A percentile compares a stretch with the other conserved stretches of the same genome.
Evolutionary conservation across 1,140 invertebrate species (phyloP).

Genomic region (Arion vulgaris): DNA sequence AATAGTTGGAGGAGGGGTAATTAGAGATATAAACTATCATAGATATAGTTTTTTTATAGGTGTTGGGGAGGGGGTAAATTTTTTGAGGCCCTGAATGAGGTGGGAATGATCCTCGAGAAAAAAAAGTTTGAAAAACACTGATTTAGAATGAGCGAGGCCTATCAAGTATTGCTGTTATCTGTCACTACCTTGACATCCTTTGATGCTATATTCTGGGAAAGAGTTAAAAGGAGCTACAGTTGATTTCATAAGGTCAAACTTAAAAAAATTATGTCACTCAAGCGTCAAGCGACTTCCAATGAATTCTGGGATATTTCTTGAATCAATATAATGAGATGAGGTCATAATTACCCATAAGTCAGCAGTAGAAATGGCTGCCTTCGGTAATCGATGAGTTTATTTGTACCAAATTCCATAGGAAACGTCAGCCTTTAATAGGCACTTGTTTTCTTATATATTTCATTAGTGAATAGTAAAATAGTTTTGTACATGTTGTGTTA

Average conservation of each 20-base stretch:
- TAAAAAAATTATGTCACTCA: background rate
- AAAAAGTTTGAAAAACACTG: too few species aligned
- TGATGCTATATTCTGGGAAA: background rate
- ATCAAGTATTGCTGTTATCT: too few species aligned
- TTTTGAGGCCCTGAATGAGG: too few species aligned
- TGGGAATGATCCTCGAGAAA: too few species aligned
- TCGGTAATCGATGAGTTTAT: background rate
- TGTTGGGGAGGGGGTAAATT: too few species aligned
- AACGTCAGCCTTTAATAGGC: background rate
- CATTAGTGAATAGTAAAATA: background rate
- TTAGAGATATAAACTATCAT: too few species aligned
- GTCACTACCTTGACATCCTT: background rate
- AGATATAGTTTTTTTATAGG: too few species aligned
- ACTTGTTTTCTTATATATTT: background rate
- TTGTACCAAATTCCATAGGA: background rate
- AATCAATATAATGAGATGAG: conserved; percentile 26
- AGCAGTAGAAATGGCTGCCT: conserved; percentile 21
- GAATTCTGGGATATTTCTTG: background rate
- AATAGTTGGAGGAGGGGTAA: too few species aligned
- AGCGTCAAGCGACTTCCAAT: too few species aligned
- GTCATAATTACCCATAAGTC: conserved; percentile 35
- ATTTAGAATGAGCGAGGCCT: too few species aligned
- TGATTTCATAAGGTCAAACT: background rate
- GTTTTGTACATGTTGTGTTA: background rate
- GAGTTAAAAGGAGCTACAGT: background rate